These are phyloP conservation scores for Hydrochoerus hydrochaeris DNA, from an alignment of 2,113 vertebrate genomes.

Conservation along the genomic window DNA sequence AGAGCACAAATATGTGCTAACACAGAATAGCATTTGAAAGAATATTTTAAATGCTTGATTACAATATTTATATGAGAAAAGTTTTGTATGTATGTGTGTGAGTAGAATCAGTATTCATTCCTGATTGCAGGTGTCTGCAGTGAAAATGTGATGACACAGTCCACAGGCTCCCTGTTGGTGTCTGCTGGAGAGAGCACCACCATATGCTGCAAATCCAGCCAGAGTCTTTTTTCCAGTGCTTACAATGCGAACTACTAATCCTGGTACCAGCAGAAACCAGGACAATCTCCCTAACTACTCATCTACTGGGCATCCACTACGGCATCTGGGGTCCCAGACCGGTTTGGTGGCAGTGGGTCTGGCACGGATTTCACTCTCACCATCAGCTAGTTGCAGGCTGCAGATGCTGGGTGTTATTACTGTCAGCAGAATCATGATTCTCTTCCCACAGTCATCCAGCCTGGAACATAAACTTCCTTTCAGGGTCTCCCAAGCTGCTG, in stretches of 20 bases:
- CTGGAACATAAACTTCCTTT: neutral
- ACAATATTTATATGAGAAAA: neutral
- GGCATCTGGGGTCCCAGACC: neutral
- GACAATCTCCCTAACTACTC: conserved; percentile 58
- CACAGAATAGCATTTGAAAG: neutral
- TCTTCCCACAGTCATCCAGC: conserved; percentile 9
- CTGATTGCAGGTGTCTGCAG: neutral
- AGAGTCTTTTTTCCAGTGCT: no score
- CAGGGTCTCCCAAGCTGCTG: neutral
- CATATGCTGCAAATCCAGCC: no score
- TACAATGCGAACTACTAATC: neutral
- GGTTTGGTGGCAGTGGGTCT: conserved; percentile 34
- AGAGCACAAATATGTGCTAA: neutral
- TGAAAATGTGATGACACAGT: neutral
- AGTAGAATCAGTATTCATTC: neutral
- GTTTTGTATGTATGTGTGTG: neutral
- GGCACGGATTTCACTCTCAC: neutral
- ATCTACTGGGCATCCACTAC: accelerated
- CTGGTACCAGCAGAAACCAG: conserved; percentile 83
- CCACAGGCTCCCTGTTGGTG: neutral
- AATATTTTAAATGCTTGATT: neutral
- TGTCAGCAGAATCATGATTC: accelerated
- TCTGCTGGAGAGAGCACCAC: no score
- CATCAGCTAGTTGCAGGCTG: neutral
- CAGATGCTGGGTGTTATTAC: neutral